A percentile compares a stretch with the other conserved stretches of the same genome.
These are phyloP conservation scores for Dicaeum eximium DNA, from an alignment of 2,113 vertebrate genomes.

Conservation along the genomic window DNA sequence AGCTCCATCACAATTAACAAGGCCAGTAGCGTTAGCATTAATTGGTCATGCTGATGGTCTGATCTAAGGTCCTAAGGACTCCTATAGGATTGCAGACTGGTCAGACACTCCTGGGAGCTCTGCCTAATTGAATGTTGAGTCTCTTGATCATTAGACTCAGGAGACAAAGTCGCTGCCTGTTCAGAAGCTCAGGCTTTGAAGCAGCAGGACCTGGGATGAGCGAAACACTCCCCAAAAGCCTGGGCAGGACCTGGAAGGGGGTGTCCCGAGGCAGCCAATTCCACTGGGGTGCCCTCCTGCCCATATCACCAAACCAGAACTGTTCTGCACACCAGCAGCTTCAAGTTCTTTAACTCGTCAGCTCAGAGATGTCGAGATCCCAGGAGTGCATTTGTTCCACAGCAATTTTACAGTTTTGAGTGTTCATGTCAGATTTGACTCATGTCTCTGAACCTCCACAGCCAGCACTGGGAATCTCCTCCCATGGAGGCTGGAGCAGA, in stretches of 20 bases:
- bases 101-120: constrained; percentile 1
- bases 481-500: fast-evolving
- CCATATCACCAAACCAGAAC: not conserved
- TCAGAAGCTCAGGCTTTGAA: not conserved
- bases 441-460: not conserved
- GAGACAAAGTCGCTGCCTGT: not conserved
- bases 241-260: not conserved
- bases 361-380: not conserved
- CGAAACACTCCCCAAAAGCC: fast-evolving
- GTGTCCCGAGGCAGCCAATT: fast-evolving
- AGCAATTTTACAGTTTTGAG: not conserved
- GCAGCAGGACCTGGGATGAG: not conserved
- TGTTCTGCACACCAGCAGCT: not conserved
- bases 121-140: constrained; percentile 26
- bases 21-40: not conserved
- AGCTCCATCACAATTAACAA: constrained; percentile 25
- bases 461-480: not conserved
- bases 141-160: not conserved
- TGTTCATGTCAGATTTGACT: not conserved
- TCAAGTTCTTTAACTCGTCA: not conserved
- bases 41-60: constrained; percentile 20
- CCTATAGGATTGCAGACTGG: not conserved
- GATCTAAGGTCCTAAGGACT: constrained; percentile 38
- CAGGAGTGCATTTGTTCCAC: not conserved
- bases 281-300: not conserved